These are phyloP conservation scores for Myodes glareolus DNA, from an alignment of 2,113 vertebrate species.

Conservation along the genomic window DNA sequence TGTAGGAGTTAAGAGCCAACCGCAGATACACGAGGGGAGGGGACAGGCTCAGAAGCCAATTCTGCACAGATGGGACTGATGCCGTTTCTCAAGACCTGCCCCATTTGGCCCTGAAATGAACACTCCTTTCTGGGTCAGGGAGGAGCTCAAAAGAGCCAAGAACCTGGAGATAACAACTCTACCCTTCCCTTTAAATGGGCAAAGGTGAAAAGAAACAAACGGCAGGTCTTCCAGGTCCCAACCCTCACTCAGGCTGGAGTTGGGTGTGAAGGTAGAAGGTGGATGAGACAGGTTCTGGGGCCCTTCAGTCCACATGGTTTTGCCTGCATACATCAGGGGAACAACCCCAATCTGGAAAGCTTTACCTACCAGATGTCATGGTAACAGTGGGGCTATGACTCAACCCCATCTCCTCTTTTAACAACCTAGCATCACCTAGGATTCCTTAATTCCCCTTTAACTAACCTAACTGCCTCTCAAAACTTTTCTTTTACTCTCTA, in stretches of 20 bases:
- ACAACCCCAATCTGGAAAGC: slow-evolving; percentile 61
- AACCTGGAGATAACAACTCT: neutral
- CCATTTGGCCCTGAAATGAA: slow-evolving; percentile 7
- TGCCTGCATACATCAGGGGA: slow-evolving; percentile 56
- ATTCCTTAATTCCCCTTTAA: slow-evolving; percentile 76
- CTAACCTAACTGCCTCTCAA: slow-evolving; percentile 62
- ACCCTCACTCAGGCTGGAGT: neutral
- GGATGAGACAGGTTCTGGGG: slow-evolving; percentile 36
- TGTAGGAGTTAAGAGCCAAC: neutral
- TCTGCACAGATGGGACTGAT: neutral
- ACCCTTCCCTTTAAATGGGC: neutral
- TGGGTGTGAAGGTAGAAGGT: neutral
- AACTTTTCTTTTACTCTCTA: slow-evolving; percentile 41
- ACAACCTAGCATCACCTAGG: slow-evolving; percentile 65
- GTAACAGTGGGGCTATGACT: slow-evolving; percentile 59
- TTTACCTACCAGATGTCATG: slow-evolving; percentile 76
- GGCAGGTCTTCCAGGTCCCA: neutral
- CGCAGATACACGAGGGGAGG: neutral
- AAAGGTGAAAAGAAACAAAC: neutral
- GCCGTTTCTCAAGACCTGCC: slow-evolving; percentile 13
- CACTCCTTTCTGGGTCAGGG: neutral
- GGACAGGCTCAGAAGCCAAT: neutral
- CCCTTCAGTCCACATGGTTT: slow-evolving; percentile 27
- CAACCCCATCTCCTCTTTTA: slow-evolving; percentile 37
- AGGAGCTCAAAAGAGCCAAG: slow-evolving; percentile 9